Evolutionary conservation across 2,888 invertebrate species (phyloP), one percentile per base, ranked within the genome.

Genomic region (Argyresthia albistria): DNA sequence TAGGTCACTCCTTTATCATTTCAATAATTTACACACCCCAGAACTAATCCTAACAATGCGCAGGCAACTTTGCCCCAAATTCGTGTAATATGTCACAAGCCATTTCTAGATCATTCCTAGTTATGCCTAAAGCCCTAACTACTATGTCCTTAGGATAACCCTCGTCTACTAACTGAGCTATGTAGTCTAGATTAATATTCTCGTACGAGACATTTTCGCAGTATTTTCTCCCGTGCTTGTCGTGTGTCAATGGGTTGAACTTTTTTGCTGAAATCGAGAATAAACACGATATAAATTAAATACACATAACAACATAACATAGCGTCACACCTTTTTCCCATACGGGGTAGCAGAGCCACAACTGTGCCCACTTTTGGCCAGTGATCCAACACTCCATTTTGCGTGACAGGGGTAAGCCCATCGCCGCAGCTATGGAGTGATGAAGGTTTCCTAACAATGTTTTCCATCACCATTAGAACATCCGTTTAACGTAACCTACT

Each of bases 51-150:
- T 76, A 86, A 66, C 83, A 84, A 60, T 83, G 82, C 63, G 75
- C 79, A 57, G 79, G 70, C 61, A 80, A 61, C 66, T 87, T 87
- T 3, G 80, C 69, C n/a, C 95, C 96, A 78, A 97, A 97, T 74
- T 97, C 96, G 73, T 95, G 94, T 61, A 97, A 84, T 70, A 97
- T 97, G 75, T 97, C 97, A 83, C 97, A 94, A 48, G 97, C 97
- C 97, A 98, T 97, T 74, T 95, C 95, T 53, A 97, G 90, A 78
- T 98, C 96, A 83, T 97, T 98, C 55, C 96, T 90, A 1, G 97
- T 95, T 65, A 98, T 97, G 56, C 96, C 95, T 62, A 98, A 88
- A 4, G 97, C 97, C 60, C 97, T 91, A 50, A 97, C 94, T 3
- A 97, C 97, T 49, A 95, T 94, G 69, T 97, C 95, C 66, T 95